phyloP scores from a whole-genome alignment of 2,113 vertebrate genomes.

The Crotalus viridis region DNA sequence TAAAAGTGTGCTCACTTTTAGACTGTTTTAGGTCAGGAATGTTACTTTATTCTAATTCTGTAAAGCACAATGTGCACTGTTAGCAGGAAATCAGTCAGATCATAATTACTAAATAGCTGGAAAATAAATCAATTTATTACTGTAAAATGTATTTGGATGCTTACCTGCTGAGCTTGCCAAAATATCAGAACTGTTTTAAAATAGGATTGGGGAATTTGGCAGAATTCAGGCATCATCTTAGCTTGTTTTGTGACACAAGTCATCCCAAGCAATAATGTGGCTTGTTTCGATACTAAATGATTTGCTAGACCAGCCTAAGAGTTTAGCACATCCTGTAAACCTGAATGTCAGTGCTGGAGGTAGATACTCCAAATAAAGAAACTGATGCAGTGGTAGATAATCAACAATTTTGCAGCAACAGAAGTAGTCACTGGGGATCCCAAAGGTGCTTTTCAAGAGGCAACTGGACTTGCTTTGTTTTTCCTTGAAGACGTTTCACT shows the following conservation, averaged over 20 bases:
- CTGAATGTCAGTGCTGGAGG: not conserved
- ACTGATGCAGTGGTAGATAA: not conserved
- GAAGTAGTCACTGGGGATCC: not conserved
- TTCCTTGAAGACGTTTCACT: not conserved
- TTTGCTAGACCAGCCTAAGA: not conserved
- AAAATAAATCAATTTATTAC: slow-evolving; percentile 14
- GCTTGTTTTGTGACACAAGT: not conserved
- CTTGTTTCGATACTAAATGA: not conserved
- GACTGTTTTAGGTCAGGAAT: not conserved
- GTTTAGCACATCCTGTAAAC: not conserved
- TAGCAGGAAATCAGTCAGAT: not conserved
- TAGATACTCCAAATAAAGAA: not conserved
- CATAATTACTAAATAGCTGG: slow-evolving; percentile 18
- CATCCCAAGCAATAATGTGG: not conserved
- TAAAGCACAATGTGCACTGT: not conserved
- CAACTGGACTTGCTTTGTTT: not conserved
- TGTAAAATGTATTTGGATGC: slow-evolving; percentile 13
- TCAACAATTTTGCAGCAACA: not conserved
- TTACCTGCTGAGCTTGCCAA: not conserved
- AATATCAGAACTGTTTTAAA: not conserved
- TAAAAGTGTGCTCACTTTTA: not conserved
- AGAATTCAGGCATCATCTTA: not conserved
- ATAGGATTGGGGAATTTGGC: not conserved
- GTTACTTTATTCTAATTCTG: not conserved
- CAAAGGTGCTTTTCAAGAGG: not conserved